These are phyloP conservation scores for Ageneiosus marmoratus DNA, from an alignment of 2,113 vertebrate species.

Conservation along the genomic window DNA sequence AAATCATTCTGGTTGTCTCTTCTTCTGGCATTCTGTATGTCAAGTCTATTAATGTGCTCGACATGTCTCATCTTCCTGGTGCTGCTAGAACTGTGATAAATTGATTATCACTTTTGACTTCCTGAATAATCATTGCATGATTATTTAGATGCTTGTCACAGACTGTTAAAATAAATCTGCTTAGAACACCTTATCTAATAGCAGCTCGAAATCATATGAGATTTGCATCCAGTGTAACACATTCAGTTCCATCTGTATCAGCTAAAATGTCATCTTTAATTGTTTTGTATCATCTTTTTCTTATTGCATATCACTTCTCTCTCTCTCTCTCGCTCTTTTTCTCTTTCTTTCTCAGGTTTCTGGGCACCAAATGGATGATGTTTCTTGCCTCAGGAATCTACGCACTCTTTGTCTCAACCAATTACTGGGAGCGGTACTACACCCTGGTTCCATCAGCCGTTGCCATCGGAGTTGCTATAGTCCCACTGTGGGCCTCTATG, in stretches of 20 bases:
- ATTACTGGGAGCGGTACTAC: slow-evolving; percentile 99
- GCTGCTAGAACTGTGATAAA: slow-evolving; percentile 17
- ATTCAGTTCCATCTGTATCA: not conserved
- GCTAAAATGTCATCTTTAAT: not conserved
- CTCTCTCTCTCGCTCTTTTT: not conserved
- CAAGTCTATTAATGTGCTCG: not conserved
- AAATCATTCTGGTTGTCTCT: not conserved
- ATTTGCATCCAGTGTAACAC: not conserved
- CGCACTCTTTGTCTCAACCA: slow-evolving; percentile 93
- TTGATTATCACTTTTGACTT: not conserved
- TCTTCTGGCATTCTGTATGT: not conserved
- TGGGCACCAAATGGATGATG: slow-evolving; percentile 98
- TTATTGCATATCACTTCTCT: not conserved
- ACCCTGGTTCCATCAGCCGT: slow-evolving; percentile 91
- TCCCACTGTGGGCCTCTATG: slow-evolving; percentile 92
- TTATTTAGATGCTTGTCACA: not conserved
- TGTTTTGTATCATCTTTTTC: not conserved
- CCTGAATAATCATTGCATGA: slow-evolving; percentile 9
- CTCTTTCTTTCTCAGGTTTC: slow-evolving; percentile 75
- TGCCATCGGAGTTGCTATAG: slow-evolving; percentile 86
- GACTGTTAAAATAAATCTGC: not conserved
- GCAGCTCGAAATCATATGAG: not conserved
- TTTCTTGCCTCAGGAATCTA: slow-evolving; percentile 92
- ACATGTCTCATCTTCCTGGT: slow-evolving; percentile 5
- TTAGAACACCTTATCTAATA: not conserved